Conservation (phyloP, 23 tunicate species). For the Ciona savignyi region DNA sequence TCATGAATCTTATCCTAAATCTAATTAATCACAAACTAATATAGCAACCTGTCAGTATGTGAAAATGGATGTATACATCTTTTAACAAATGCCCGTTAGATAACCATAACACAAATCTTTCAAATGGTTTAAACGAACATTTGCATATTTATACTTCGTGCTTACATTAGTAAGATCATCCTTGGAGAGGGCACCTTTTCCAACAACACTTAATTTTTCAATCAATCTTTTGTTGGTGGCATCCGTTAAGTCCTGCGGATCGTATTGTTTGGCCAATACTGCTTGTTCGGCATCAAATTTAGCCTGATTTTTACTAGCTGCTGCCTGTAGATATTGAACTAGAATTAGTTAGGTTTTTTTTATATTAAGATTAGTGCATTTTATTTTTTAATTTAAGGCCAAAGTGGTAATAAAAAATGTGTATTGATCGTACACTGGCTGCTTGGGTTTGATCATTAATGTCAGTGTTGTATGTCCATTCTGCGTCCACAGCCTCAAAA, state of each 20-base stretch:
- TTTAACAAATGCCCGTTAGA: too few relatives aligned
- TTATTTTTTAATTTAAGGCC: not conserved
- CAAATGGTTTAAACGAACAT: too few relatives aligned
- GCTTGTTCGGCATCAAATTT: slow-evolving; percentile 67
- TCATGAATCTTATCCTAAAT: too few relatives aligned
- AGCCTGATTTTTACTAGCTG: slow-evolving; percentile 18
- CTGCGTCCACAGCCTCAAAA: slow-evolving; percentile 61
- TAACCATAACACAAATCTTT: too few relatives aligned
- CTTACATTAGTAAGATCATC: slow-evolving; percentile 43
- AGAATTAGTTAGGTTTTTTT: not conserved
- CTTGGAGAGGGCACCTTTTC: slow-evolving; percentile 54
- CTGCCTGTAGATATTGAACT: slow-evolving; percentile 12
- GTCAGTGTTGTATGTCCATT: slow-evolving; percentile 88
- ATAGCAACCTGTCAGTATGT: too few relatives aligned
- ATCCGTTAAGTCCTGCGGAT: slow-evolving; percentile 51
- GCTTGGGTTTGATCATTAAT: slow-evolving; percentile 67
- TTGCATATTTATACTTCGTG: too few relatives aligned
- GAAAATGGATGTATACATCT: too few relatives aligned
- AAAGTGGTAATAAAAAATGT: not conserved
- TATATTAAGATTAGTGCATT: not conserved
- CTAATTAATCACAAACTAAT: too few relatives aligned
- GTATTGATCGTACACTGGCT: slow-evolving; percentile 48
- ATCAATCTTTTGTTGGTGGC: slow-evolving; percentile 21
- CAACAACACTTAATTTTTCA: slow-evolving; percentile 60
- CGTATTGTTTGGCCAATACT: slow-evolving; percentile 45